Evolutionary conservation across 2,888 invertebrate species (phyloP).

Genomic region (Drosophila diplacantha): DNA sequence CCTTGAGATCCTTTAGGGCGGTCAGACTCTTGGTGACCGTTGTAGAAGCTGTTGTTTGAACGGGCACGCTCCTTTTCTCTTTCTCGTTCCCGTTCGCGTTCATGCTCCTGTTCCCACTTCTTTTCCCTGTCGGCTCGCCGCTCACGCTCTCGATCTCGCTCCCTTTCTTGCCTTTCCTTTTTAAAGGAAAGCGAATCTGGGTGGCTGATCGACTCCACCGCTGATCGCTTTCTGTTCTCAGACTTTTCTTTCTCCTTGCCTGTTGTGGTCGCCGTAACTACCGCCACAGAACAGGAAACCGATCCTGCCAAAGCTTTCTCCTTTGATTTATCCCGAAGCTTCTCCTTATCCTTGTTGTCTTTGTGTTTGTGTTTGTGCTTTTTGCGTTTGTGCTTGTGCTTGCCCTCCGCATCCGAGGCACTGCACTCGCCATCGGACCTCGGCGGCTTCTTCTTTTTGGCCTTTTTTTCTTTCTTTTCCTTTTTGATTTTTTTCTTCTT

Average conservation of each 20-base stretch:
- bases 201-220: not conserved
- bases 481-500: conserved; percentile 76
- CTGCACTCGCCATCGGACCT: conserved; percentile 61
- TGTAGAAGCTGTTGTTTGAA: conserved; percentile 64
- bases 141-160: conserved; percentile 19
- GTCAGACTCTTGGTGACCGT: conserved; percentile 50
- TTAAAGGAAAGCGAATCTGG: conserved; percentile 3
- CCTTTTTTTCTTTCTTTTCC: conserved; percentile 75
- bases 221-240: conserved; percentile 28
- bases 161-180: conserved; percentile 28
- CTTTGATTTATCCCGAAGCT: conserved; percentile 60
- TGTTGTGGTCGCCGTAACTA: not conserved
- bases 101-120: not conserved
- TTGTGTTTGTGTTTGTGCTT: conserved; percentile 64
- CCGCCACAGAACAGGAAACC: not conserved
- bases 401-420: conserved; percentile 40
- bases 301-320: conserved; percentile 20
- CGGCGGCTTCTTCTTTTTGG: conserved; percentile 34
- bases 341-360: conserved; percentile 53
- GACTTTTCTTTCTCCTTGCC: conserved; percentile 37
- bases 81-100: conserved; percentile 23
- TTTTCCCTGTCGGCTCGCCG: conserved; percentile 21
- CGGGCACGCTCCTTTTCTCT: conserved; percentile 30
- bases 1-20: conserved; percentile 14
- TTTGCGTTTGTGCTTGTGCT: conserved; percentile 65